These are phyloP conservation scores for Trachymyrmex septentrionalis DNA, from an alignment of 1,140 invertebrate genomes.

Conservation along the genomic window DNA sequence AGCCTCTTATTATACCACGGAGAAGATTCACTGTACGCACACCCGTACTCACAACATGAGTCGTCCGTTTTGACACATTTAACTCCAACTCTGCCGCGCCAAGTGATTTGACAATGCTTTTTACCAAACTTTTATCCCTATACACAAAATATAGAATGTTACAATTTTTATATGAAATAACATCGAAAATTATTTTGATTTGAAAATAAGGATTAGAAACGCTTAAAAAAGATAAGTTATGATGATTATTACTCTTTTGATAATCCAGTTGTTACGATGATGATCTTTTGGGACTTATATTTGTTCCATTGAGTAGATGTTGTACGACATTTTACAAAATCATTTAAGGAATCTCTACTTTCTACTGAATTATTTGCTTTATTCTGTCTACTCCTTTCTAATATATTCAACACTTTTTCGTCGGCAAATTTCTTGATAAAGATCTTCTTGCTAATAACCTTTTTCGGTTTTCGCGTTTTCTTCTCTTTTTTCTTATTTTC, in stretches of 20 bases:
- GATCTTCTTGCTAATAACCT: slow-evolving; percentile 82
- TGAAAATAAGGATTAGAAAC: slow-evolving; percentile 8
- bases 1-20: slow-evolving; percentile 85
- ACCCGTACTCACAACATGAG: slow-evolving; percentile 84
- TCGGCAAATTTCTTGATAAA: slow-evolving; percentile 77
- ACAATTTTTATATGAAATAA: background rate
- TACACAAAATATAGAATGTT: slow-evolving; percentile 47
- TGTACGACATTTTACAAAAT: slow-evolving; percentile 73
- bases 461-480: slow-evolving; percentile 71
- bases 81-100: slow-evolving; percentile 78
- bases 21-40: slow-evolving; percentile 85
- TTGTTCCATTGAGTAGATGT: slow-evolving; percentile 48
- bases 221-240: background rate
- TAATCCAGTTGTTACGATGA: slow-evolving; percentile 81
- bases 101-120: slow-evolving; percentile 77
- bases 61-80: slow-evolving; percentile 82
- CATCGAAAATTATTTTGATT: slow-evolving; percentile 34
- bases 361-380: background rate
- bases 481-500: slow-evolving; percentile 38
- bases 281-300: slow-evolving; percentile 67
- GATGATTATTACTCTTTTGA: slow-evolving; percentile 76
- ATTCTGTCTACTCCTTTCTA: slow-evolving; percentile 59
- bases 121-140: slow-evolving; percentile 82
- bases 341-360: slow-evolving; percentile 72
- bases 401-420: slow-evolving; percentile 67